phyloP scores from a whole-genome alignment of 2,113 vertebrate genomes.

The Nestor notabilis region DNA sequence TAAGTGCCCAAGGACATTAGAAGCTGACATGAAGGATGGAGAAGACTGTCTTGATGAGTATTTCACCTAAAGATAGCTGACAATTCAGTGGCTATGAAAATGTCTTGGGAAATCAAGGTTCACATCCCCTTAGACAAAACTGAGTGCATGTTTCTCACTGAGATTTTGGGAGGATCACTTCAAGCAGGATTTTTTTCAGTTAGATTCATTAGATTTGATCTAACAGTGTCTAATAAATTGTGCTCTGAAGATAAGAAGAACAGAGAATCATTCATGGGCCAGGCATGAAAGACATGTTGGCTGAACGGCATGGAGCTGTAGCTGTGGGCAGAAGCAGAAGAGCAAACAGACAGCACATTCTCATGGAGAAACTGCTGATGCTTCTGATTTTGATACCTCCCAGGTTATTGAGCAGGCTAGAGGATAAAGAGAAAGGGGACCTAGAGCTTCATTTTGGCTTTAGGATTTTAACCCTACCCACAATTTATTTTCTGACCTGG shows the following conservation, averaged over 20 bases:
- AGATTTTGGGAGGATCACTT: background rate
- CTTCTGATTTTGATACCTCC: background rate
- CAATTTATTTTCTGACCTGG: background rate
- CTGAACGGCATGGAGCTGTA: background rate
- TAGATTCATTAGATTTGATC: background rate
- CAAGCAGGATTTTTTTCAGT: background rate
- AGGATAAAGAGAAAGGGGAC: background rate
- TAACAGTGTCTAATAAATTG: background rate
- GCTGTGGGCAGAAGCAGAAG: background rate
- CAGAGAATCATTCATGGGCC: background rate
- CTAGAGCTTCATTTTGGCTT: background rate
- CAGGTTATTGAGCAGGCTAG: background rate
- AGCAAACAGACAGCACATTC: background rate
- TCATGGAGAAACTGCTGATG: background rate
- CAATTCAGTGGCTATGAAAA: background rate
- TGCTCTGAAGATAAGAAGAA: background rate
- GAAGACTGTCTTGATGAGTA: background rate
- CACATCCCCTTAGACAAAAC: background rate
- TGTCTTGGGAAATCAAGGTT: background rate
- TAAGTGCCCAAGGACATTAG: constrained; percentile 2
- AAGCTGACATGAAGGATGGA: background rate
- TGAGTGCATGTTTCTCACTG: background rate
- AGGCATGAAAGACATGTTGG: background rate
- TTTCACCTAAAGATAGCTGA: constrained; percentile 18
- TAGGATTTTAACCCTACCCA: background rate